Conservation (phyloP, 2,797 vertebrate species). For the Microhierax caerulescens region DNA sequence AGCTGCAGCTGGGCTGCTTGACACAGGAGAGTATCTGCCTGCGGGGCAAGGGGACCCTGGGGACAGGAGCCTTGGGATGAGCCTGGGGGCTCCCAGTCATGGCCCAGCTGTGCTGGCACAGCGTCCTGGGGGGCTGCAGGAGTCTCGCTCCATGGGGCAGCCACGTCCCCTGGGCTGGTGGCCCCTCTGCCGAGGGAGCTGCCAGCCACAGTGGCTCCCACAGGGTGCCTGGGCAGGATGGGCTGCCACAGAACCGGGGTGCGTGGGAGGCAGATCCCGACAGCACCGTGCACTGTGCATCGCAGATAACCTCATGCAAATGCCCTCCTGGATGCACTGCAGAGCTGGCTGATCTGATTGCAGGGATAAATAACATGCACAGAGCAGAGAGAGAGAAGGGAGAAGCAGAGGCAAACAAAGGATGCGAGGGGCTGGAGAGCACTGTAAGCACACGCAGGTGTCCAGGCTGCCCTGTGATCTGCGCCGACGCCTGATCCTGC, state of each 20-base stretch:
- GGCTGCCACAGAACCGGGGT: not conserved
- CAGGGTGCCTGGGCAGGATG: not conserved
- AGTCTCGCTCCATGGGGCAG: not conserved
- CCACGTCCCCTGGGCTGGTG: not conserved
- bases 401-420: not conserved
- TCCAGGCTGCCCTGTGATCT: not conserved
- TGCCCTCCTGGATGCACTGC: not conserved
- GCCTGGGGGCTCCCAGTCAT: no score
- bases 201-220: not conserved
- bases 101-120: not conserved
- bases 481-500: not conserved
- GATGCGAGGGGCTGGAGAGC: not conserved
- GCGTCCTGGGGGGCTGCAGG: not conserved
- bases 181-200: not conserved
- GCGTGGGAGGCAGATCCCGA: not conserved
- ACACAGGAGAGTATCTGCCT: not conserved
- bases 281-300: not conserved
- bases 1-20: not conserved
- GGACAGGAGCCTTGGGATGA: not conserved
- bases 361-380: not conserved
- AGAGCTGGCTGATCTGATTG: not conserved
- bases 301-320: not conserved
- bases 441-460: no score
- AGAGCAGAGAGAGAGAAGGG: not conserved
- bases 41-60: fast-evolving